Conservation (phyloP, 2,888 invertebrate species). For the Drosophila ezoana region DNA sequence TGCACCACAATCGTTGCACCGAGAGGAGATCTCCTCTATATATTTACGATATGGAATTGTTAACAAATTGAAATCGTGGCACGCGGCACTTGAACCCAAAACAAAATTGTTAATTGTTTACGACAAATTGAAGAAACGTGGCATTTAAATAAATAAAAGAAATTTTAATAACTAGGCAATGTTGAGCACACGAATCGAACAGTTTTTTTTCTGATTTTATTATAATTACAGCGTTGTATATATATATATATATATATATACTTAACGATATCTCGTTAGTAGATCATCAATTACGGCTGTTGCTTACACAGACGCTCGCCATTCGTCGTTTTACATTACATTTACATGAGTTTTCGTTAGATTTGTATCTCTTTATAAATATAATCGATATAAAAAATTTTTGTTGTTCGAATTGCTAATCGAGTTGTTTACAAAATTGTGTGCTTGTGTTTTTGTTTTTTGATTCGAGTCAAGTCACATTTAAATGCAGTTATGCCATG, state of each 20-base stretch:
- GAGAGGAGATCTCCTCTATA: slow-evolving; percentile 32
- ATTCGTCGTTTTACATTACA: slow-evolving; percentile 62
- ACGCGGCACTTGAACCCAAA: slow-evolving; percentile 57
- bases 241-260: slow-evolving; percentile 17
- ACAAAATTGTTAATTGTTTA: slow-evolving; percentile 66
- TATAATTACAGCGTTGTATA: slow-evolving; percentile 60
- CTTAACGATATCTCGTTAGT: slow-evolving; percentile 73
- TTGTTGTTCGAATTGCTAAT: slow-evolving; percentile 47
- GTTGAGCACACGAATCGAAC: slow-evolving; percentile 63
- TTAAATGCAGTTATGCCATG: slow-evolving; percentile 71
- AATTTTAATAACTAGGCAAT: slow-evolving; percentile 62
- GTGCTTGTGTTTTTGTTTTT: slow-evolving; percentile 53
- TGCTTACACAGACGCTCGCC: slow-evolving; percentile 37
- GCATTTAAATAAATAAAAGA: slow-evolving; percentile 77
- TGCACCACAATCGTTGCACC: slow-evolving; percentile 53
- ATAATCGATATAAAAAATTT: slow-evolving; percentile 71
- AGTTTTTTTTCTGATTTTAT: slow-evolving; percentile 61
- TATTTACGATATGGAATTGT: slow-evolving; percentile 47
- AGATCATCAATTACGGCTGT: slow-evolving; percentile 65
- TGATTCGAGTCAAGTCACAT: slow-evolving; percentile 75
- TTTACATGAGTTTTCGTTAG: slow-evolving; percentile 74
- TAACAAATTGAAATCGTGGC: slow-evolving; percentile 67
- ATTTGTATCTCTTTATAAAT: slow-evolving; percentile 44
- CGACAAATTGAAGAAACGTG: slow-evolving; percentile 64
- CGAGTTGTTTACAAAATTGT: slow-evolving; percentile 60